Conservation (phyloP, 2,888 invertebrate genomes). For the Platycheirus rosarum region DNA sequence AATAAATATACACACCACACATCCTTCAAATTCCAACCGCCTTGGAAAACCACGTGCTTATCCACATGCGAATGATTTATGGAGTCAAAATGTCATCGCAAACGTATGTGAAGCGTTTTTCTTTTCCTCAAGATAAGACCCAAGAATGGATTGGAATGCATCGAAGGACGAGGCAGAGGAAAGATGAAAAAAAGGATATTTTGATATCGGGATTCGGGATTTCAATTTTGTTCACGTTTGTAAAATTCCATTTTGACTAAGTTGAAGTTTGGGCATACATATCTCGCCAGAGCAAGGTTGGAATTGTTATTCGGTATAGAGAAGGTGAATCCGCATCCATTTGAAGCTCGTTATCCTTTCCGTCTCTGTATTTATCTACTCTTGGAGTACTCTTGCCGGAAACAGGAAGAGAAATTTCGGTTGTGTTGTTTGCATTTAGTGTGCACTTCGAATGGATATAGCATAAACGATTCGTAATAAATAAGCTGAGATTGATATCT, state of each 20-base stretch:
- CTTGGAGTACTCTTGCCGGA: conserved; percentile 5
- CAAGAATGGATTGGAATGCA: conserved; percentile 3
- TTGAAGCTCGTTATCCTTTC: conserved; percentile 32
- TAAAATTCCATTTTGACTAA: conserved; percentile 3
- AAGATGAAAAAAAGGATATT: conserved; percentile 16
- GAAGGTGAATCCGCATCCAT: conserved; percentile 23
- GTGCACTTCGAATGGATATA: conserved; percentile 38
- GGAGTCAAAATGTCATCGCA: conserved; percentile 24
- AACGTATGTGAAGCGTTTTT: conserved; percentile 8
- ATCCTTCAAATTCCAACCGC: not conserved
- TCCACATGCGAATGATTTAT: conserved; percentile 51
- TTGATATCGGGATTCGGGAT: conserved; percentile 28
- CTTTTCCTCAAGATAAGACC: not conserved
- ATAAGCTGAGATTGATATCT: conserved; percentile 59
- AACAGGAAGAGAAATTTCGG: conserved; percentile 20
- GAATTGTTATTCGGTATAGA: not conserved
- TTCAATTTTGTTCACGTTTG: conserved; percentile 47
- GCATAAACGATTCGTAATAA: conserved; percentile 16
- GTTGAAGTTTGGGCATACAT: conserved; percentile 3
- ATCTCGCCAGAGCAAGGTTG: not conserved
- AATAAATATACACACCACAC: conserved; percentile 5
- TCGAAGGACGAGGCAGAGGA: no score
- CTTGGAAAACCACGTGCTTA: conserved; percentile 46
- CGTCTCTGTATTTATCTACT: conserved; percentile 2
- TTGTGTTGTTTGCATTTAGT: conserved; percentile 16